phyloP scores from a whole-genome alignment of 2,888 invertebrate species.

The Eupeodes latifasciatus region DNA sequence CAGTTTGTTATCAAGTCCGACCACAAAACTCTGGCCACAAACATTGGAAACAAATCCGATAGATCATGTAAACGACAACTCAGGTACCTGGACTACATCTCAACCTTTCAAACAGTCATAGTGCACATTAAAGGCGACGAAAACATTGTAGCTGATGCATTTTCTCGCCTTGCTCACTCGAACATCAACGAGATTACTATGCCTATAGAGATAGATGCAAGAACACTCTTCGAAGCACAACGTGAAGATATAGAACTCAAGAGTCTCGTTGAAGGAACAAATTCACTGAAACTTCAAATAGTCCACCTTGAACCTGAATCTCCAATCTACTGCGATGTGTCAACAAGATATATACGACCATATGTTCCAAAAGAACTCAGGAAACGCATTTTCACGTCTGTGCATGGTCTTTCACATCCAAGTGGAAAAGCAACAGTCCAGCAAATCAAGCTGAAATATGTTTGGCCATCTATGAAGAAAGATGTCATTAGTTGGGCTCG shows the following conservation, averaged over 20 bases:
- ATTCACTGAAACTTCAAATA: background rate
- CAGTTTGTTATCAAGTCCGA: conserved; percentile 55
- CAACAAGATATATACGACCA: conserved; percentile 35
- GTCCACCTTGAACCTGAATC: background rate
- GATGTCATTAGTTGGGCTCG: conserved; percentile 42
- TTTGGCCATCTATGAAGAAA: conserved; percentile 53
- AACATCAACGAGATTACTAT: too few species aligned
- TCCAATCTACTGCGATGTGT: conserved; percentile 11
- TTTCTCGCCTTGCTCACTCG: too few species aligned
- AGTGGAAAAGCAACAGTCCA: background rate
- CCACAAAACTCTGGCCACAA: conserved; percentile 75
- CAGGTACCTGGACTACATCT: conserved; percentile 79
- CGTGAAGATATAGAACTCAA: too few species aligned
- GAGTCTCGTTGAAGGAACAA: too few species aligned
- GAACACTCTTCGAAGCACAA: too few species aligned
- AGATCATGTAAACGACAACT: conserved; percentile 80
- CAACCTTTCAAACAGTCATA: background rate
- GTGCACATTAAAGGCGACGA: too few species aligned
- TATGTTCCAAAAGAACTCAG: conserved; percentile 43
- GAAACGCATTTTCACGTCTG: conserved; percentile 34
- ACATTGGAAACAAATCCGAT: conserved; percentile 78
- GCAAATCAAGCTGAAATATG: conserved; percentile 41
- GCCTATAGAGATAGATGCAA: too few species aligned
- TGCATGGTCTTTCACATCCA: conserved; percentile 14
- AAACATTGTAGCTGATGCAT: too few species aligned